Percentiles rank a stretch among this genome's conserved stretches.
These are phyloP conservation scores for Lasioglossum albipes DNA, from an alignment of 1,140 invertebrate species.

Conservation along the genomic window DNA sequence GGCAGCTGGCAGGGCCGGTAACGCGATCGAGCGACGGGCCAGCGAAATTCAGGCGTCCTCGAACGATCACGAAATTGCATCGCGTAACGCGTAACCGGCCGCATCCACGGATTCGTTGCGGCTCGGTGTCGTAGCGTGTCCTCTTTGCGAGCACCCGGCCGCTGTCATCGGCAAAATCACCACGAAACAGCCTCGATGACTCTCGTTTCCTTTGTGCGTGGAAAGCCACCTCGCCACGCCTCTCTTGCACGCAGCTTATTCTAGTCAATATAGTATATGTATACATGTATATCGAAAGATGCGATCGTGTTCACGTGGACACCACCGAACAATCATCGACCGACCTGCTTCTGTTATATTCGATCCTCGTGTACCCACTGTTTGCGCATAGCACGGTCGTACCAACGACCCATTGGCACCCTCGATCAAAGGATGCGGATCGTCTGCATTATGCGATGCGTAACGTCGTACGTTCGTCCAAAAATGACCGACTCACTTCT, in stretches of 20 bases:
- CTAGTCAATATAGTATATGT: too few relatives aligned
- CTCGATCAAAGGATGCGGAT: constrained; percentile 1
- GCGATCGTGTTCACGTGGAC: neutral
- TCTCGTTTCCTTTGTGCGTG: constrained; percentile 51
- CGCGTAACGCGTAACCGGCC: neutral
- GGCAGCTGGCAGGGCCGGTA: neutral
- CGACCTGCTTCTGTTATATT: neutral
- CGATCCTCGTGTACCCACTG: constrained; percentile 10
- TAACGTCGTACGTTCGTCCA: too few relatives aligned
- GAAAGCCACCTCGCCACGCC: constrained; percentile 27
- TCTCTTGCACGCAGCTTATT: neutral
- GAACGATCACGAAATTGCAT: constrained; percentile 18
- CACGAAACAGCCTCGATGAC: constrained; percentile 35
- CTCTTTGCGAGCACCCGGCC: neutral
- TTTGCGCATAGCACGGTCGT: neutral
- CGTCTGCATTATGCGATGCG: neutral
- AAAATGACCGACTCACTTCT: neutral
- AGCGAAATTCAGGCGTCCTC: constrained; percentile 34
- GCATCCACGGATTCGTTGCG: neutral
- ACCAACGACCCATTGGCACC: neutral
- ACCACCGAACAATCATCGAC: constrained; percentile 10
- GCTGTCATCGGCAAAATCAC: constrained; percentile 26
- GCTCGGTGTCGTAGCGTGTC: neutral
- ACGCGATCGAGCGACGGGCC: neutral
- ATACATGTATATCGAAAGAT: constrained; percentile 6